phyloP scores from a whole-genome alignment of 2,888 invertebrate species.

The Asteroscopus sphinx region DNA sequence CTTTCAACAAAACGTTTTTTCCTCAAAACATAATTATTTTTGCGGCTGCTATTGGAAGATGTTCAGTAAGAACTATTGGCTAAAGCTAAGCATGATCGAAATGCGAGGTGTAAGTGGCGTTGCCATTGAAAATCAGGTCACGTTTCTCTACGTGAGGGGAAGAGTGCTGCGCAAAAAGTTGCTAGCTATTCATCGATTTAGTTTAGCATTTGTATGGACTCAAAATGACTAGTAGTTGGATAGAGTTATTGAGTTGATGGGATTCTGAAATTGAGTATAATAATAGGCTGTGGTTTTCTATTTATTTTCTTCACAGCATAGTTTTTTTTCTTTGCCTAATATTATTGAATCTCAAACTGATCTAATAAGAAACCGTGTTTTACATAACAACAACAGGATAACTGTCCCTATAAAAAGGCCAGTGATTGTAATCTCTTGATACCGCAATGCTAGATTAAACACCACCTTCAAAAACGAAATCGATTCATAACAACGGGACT shows the following conservation, averaged over 20 bases:
- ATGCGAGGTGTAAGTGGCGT: conserved; percentile 19
- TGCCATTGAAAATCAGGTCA: conserved; percentile 42
- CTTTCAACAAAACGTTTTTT: too few relatives aligned
- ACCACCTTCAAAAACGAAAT: conserved; percentile 3
- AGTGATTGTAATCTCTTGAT: not conserved
- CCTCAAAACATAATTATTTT: too few relatives aligned
- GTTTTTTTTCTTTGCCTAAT: not conserved
- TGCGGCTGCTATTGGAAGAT: not conserved
- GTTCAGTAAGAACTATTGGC: conserved; percentile 7
- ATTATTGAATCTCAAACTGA: not conserved
- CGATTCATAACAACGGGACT: conserved; percentile 16
- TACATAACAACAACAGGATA: not conserved
- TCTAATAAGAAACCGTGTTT: not conserved
- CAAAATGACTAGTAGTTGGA: not conserved
- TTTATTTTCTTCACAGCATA: conserved; percentile 2
- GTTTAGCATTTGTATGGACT: conserved; percentile 22
- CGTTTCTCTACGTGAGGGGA: conserved; percentile 28
- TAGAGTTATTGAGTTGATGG: conserved; percentile 16
- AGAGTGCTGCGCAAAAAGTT: conserved; percentile 40
- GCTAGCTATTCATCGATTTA: conserved; percentile 35
- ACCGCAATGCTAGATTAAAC: not conserved
- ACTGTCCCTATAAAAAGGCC: not conserved
- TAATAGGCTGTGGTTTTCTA: conserved; percentile 18
- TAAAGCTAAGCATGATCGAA: conserved; percentile 27
- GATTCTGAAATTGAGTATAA: not conserved